Conservation (phyloP, 2,888 invertebrate genomes). For the Tyria jacobaeae region DNA sequence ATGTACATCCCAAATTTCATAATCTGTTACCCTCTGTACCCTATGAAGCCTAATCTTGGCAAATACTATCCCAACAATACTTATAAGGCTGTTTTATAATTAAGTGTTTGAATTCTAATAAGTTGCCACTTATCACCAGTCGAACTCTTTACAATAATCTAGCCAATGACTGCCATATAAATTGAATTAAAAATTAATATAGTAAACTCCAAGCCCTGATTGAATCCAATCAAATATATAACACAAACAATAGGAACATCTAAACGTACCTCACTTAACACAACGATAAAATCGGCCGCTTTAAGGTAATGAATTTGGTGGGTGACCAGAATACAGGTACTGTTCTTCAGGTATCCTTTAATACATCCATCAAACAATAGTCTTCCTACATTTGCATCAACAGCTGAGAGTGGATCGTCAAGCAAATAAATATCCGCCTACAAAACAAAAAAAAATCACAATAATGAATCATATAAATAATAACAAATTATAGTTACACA, state of each 20-base stretch:
- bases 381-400: constrained; percentile 92
- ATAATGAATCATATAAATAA: neutral
- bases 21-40: too few relatives aligned
- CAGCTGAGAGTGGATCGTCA: constrained; percentile 94
- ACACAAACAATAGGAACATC: neutral
- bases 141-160: too few relatives aligned
- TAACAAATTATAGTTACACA: neutral
- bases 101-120: too few relatives aligned
- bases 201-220: too few relatives aligned
- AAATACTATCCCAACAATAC: too few relatives aligned
- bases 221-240: too few relatives aligned
- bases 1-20: too few relatives aligned
- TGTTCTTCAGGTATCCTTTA: constrained; percentile 87
- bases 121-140: too few relatives aligned
- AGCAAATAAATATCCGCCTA: constrained; percentile 92
- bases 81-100: too few relatives aligned
- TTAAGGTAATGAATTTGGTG: constrained; percentile 91
- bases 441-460: constrained; percentile 36
- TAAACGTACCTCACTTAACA: constrained; percentile 78
- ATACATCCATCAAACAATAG: constrained; percentile 92
- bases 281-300: constrained; percentile 82
- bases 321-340: constrained; percentile 92
- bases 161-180: too few relatives aligned
- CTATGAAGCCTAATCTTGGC: too few relatives aligned
- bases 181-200: too few relatives aligned